Evolutionary conservation across 2,888 invertebrate genomes (phyloP), one percentile per base, ranked within the genome.

Genomic region (Drosophila rubida): DNA sequence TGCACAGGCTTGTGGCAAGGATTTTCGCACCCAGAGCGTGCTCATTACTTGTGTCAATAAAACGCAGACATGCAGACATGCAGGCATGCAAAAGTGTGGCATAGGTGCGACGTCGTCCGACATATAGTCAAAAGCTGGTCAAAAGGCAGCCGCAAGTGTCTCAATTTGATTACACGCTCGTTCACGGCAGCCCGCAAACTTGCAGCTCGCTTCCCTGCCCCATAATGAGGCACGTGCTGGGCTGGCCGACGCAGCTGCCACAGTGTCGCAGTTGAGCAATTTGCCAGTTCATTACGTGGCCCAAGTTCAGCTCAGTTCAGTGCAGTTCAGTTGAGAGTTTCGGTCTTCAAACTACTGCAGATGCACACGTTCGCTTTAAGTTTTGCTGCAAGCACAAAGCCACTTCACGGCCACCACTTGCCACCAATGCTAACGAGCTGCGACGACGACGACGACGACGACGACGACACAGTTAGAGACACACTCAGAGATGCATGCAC

Each of bases 361-460:
- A 58, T 72, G 32, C 44, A 53, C 51, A 45, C 35, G 59, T 41
- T 54, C 44, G 54, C 62, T 44, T 55, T 30, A 64, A 72, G 62
- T 37, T 30, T 32, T 55, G 68, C 45, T 57, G 68, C 69, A 50
- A 54, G 66, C 60, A 78, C 66, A 77, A 79, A 81, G 62, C 67
- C 79, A 79, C 79, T 80, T 67, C 60, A 71, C 53, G 68, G 51
- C 27, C 67, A 63, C 37, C 65, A 61, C 69, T 80, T 74, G 78
- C 76, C 68, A 65, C 72, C 84, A 79, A 67, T 73, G 80, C 83
- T 82, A 81, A 82, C 80, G 80, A 81, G 82, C 75, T 69, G n/a
- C n/a, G n/a, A n/a, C n/a, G n/a, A n/a, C n/a, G n/a, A n/a, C n/a
- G n/a, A n/a, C n/a, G n/a, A n/a, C n/a, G n/a, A n/a, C n/a, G n/a